These are phyloP conservation scores for Balaeniceps rex DNA, from an alignment of 2,113 vertebrate genomes.

Conservation along the genomic window DNA sequence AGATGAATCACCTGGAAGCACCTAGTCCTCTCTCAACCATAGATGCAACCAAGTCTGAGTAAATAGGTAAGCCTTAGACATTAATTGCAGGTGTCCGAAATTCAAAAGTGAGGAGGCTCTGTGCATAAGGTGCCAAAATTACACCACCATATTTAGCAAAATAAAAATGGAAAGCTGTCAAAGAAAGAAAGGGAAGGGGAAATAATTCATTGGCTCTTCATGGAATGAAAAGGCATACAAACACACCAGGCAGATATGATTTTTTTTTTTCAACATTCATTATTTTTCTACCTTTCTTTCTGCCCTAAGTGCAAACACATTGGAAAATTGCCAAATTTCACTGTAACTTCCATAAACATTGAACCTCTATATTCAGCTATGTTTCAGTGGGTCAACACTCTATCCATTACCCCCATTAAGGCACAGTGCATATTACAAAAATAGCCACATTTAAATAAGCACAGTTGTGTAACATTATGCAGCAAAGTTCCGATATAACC, in stretches of 20 bases:
- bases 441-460: constrained; percentile 11
- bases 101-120: neutral
- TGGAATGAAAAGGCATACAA: neutral
- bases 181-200: neutral
- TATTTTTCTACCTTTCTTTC: neutral
- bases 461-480: neutral
- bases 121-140: neutral
- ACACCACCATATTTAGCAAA: neutral
- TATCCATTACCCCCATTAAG: neutral
- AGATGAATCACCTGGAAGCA: neutral
- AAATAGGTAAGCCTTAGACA: neutral
- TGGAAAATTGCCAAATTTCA: neutral
- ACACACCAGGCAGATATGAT: neutral
- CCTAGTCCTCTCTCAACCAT: neutral
- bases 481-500: constrained; percentile 8
- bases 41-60: neutral
- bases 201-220: neutral
- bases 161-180: neutral
- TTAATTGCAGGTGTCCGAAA: neutral
- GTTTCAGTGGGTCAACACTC: neutral
- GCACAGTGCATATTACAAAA: neutral
- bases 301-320: neutral
- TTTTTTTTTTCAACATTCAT: neutral
- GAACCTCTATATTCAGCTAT: neutral
- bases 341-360: neutral